Conservation (phyloP, 2,888 invertebrate species). For the Endotricha flammealis region DNA sequence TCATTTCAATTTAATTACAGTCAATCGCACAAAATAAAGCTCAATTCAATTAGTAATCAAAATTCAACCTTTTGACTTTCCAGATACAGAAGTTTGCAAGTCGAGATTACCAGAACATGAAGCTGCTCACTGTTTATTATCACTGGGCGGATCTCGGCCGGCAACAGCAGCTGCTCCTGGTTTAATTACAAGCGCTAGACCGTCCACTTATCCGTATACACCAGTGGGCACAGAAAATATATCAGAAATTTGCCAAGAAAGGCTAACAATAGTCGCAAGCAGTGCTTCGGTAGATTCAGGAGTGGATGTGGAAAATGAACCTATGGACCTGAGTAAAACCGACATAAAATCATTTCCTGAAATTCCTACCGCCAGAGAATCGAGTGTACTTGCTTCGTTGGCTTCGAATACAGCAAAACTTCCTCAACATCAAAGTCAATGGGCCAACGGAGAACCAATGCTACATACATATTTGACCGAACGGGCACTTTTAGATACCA, state of each 20-base stretch:
- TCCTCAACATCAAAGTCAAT: slow-evolving; percentile 76
- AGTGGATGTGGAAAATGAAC: slow-evolving; percentile 71
- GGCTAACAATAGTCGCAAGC: slow-evolving; percentile 33
- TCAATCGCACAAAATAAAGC: no score
- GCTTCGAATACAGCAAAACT: slow-evolving; percentile 81
- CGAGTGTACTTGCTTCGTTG: slow-evolving; percentile 79
- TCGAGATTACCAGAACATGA: slow-evolving; percentile 89
- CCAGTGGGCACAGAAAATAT: slow-evolving; percentile 51
- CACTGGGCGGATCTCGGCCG: slow-evolving; percentile 81
- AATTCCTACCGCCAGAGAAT: slow-evolving; percentile 81
- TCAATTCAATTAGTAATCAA: no score
- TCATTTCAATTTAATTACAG: no score
- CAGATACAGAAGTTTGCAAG: slow-evolving; percentile 82
- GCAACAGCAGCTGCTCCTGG: slow-evolving; percentile 73
- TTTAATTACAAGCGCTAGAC: slow-evolving; percentile 78
- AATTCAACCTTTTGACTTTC: no score
- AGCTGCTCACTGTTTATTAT: slow-evolving; percentile 89
- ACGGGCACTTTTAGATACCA: slow-evolving; percentile 82
- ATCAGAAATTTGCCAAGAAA: slow-evolving; percentile 46
- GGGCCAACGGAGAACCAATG: slow-evolving; percentile 80
- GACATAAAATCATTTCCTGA: slow-evolving; percentile 62
- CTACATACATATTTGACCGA: slow-evolving; percentile 86
- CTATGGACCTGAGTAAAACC: slow-evolving; percentile 70
- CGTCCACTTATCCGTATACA: slow-evolving; percentile 83
- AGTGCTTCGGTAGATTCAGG: slow-evolving; percentile 44